Evolutionary conservation across 2,113 vertebrate genomes (phyloP).

Genomic region (Haemorhous mexicanus): DNA sequence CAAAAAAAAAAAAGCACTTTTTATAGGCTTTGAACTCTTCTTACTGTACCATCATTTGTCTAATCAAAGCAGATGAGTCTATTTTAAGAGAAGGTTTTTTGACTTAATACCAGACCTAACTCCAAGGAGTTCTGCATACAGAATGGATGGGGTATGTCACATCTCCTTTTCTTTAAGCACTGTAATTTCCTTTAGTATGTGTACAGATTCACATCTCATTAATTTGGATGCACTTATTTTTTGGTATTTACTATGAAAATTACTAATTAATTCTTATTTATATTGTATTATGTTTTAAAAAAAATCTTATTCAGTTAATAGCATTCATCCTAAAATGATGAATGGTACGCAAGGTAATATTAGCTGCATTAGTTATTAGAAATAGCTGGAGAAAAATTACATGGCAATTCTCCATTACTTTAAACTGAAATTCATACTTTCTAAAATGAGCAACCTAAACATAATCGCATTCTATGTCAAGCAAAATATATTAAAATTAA

Average conservation of each 20-base stretch:
- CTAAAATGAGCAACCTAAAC: slow-evolving; percentile 36
- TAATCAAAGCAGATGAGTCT: background rate
- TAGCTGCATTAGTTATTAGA: slow-evolving; percentile 36
- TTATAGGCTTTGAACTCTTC: background rate
- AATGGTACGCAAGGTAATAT: background rate
- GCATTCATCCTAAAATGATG: slow-evolving; percentile 2
- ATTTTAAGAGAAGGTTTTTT: background rate
- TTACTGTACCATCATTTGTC: background rate
- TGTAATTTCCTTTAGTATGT: background rate
- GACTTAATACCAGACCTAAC: background rate
- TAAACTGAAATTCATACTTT: background rate
- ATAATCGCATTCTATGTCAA: slow-evolving; percentile 19
- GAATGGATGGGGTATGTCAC: background rate
- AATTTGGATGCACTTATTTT: background rate
- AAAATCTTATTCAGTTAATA: background rate
- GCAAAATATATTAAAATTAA: background rate
- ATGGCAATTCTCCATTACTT: background rate
- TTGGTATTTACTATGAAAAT: background rate
- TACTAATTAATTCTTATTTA: background rate
- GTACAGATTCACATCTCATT: background rate
- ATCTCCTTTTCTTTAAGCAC: background rate
- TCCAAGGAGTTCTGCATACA: background rate
- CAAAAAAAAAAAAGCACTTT: background rate
- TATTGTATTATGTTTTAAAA: background rate
- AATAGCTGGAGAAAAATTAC: slow-evolving; percentile 1